A percentile compares a stretch with the other conserved stretches of the same genome.
Evolutionary conservation across 1,140 invertebrate genomes (phyloP).

Genomic region (roundworm (Caenorhabditis elegans)): DNA sequence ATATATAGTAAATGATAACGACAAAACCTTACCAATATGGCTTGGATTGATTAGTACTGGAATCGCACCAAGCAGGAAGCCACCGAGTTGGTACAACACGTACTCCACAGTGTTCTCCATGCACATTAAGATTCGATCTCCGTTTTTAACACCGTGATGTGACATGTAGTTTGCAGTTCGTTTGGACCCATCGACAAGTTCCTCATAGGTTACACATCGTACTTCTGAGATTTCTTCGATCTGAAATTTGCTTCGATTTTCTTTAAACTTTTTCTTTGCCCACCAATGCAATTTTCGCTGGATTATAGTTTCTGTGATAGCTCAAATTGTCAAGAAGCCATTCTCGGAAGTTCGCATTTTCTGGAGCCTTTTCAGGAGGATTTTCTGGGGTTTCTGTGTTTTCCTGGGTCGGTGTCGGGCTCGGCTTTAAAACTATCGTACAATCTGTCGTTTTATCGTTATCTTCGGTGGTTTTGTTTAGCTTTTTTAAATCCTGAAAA

Average conservation of each 20-base stretch:
- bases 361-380: not conserved
- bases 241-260: not conserved
- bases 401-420: not conserved
- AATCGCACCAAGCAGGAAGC: not conserved
- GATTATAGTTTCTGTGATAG: not conserved
- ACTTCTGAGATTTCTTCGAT: conserved; percentile 18
- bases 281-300: not conserved
- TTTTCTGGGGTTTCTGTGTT: not conserved
- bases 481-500: not conserved
- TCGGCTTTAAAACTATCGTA: not conserved
- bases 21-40: conserved; percentile 23
- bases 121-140: not conserved
- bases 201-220: not conserved
- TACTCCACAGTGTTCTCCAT: conserved; percentile 26
- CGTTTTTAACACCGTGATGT: conserved; percentile 8
- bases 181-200: not conserved
- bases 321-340: not conserved
- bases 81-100: not conserved
- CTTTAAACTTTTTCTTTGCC: too few species aligned
- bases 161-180: conserved; percentile 13
- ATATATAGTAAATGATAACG: too few species aligned
- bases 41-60: conserved; percentile 8
- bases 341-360: not conserved
- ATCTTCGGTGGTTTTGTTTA: not conserved
- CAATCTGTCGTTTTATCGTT: not conserved